Base-by-base conservation (phyloP, 2,113 vertebrate species). In the Brevimyrus niger region DNA sequence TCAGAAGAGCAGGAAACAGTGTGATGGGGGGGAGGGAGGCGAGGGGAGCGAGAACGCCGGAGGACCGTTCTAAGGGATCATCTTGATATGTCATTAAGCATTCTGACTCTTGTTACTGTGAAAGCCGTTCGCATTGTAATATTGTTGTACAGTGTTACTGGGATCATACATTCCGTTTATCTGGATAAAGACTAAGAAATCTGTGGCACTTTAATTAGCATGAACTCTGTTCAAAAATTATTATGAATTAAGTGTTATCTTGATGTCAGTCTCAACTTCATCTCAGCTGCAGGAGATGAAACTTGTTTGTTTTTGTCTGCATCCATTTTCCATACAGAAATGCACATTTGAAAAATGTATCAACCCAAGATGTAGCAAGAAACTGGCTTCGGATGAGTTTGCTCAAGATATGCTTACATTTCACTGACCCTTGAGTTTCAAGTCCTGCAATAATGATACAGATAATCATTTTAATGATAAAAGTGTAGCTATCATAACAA, bases 371-470 rank as follows among this genome's bases (percentile, higher is more conserved):
- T 27, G 9, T 1, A n/a, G n/a, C 23, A 86, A 4, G 83, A 50
- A 38, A 27, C 31, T 86, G 47, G 4, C 47, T 53, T 50, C 15
- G 31, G 61, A 65, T 65, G 10, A 27, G 44, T 47, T 17, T 23
- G 15, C 19, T 48, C 1, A 23, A 85, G 7, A n/a, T 11, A 48
- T 13, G 82, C 21, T 87, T 92, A 90, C 90, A 90, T 93, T 92
- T 92, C 87, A 89, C 92, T 80, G 90, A 92, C 91, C 89, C 93
- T 95, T 94, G 91, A 91, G 91, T 91, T 89, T 91, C 88, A 91
- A 89, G 87, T 91, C 89, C 89, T 93, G 91, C 91, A 89, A 90
- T 91, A 86, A 92, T 92, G 83, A 92, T 93, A 47, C 0, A 89
- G n/a, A 90, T 89, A 65, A 92, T 90, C 93, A 92, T 92, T 92